Percentiles rank a stretch among this genome's conserved stretches.
Conservation (phyloP, 2,888 invertebrate genomes). For the Eilema depressum region DNA sequence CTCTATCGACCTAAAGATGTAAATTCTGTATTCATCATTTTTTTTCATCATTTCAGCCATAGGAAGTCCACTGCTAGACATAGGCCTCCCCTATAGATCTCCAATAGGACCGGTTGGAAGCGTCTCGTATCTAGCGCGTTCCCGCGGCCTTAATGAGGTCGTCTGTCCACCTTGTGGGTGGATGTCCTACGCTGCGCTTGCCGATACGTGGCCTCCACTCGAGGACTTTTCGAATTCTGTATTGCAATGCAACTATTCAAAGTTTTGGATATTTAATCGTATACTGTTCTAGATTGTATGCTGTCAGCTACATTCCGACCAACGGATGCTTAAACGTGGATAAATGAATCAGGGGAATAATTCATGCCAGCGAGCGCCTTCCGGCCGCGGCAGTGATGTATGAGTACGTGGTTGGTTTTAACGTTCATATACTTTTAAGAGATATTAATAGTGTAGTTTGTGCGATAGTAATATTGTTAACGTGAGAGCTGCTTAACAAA, state of each 20-base stretch:
- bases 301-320: slow-evolving; percentile 6
- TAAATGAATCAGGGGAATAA: slow-evolving; percentile 27
- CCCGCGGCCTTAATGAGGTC: too few species aligned
- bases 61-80: too few species aligned
- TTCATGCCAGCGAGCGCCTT: slow-evolving; percentile 19
- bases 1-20: not conserved
- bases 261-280: not conserved
- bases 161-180: too few species aligned
- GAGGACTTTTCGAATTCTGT: too few species aligned
- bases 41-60: too few species aligned
- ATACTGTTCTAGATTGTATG: slow-evolving; percentile 1
- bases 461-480: not conserved
- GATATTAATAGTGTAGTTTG: not conserved
- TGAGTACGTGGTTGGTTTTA: not conserved
- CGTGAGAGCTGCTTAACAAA: not conserved
- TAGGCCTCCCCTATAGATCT: too few species aligned
- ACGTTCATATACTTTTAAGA: not conserved
- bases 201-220: too few species aligned
- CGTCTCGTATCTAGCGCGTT: too few species aligned
- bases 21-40: too few species aligned
- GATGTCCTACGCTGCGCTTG: too few species aligned
- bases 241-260: not conserved
- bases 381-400: slow-evolving; percentile 4
- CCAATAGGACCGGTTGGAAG: too few species aligned
- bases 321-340: slow-evolving; percentile 17